Evolutionary conservation across 1,140 invertebrate species (phyloP).

Genomic region (Bombus affinis): DNA sequence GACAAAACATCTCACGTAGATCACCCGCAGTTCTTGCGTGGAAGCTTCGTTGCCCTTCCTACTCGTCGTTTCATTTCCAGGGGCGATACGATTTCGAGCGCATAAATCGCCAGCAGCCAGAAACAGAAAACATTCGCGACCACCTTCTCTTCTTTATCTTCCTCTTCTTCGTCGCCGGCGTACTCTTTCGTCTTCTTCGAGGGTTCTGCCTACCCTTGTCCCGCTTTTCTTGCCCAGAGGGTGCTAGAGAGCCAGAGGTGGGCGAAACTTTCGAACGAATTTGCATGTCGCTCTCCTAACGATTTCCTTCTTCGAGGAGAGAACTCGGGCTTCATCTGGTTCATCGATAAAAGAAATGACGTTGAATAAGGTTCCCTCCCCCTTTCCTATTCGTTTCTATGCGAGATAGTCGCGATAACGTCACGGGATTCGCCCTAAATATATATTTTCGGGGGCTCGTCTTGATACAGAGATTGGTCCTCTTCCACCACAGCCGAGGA

Average conservation of each 20-base stretch:
- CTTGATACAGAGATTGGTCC: conserved; percentile 43
- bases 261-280: conserved; percentile 70
- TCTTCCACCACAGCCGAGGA: background rate
- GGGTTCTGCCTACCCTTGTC: conserved; percentile 47
- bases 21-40: conserved; percentile 18
- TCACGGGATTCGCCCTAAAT: conserved; percentile 35
- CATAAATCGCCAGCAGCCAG: conserved; percentile 68
- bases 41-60: conserved; percentile 8
- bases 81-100: conserved; percentile 59
- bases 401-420: conserved; percentile 57
- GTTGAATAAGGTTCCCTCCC: conserved; percentile 57
- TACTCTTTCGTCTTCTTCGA: conserved; percentile 52
- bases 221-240: conserved; percentile 68
- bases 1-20: conserved; percentile 61
- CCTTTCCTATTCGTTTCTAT: conserved; percentile 40
- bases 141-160: conserved; percentile 51
- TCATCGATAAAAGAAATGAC: conserved; percentile 70
- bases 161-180: conserved; percentile 14
- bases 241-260: conserved; percentile 58
- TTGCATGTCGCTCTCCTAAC: conserved; percentile 74
- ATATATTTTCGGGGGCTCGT: conserved; percentile 41
- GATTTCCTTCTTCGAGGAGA: conserved; percentile 69
- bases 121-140: conserved; percentile 65
- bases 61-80: conserved; percentile 63
- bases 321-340: conserved; percentile 64